Base-by-base conservation (phyloP, 2,888 invertebrate genomes). In the Lepetodrilus schrolli region DNA sequence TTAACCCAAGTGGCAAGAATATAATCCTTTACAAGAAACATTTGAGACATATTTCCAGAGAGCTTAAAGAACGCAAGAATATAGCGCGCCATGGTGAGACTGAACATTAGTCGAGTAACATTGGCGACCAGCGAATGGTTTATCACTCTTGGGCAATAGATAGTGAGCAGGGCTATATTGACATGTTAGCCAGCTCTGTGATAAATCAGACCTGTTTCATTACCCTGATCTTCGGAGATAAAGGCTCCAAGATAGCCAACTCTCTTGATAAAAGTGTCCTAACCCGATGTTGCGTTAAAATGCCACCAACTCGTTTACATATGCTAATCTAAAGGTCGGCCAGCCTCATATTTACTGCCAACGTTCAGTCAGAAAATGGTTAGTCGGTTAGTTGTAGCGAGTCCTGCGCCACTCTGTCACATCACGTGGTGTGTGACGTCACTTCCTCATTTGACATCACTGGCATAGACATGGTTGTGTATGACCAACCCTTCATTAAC, bases 91-190 rank as follows among this genome's bases (percentile, higher is more conserved):
- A 30, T 26, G 58, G 23, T 17, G 26, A 58, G 58, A 58, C 34
- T 10, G 34, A 58, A 58, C 30, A 43, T 43, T 17, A 17, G 30
- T 23, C 58, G 17, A 58, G 58, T 30, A 58, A 58, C 58, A 26
- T 21, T 20, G 48, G 58, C 17, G 30, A 23, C 26, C 30, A 30
- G 58, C 34, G 58, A 34, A 34, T 58, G 26, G 34, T 58, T 58
- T 58, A 58, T 58, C 58, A 58, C 58, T 58, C 58, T 58, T 58
- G 58, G 58, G 58, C 58, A 58, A 58, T 30, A 58, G 58, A 58
- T 58, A 58, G 58, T 34, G 58, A 30, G 58, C 58, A 48, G 58
- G 58, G 58, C 58, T 58, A 58, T 58, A 58, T 58, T 58, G 58
- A 58, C 58, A 48, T 58, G 34, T 34, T 58, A n/a, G 43, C 26